A percentile compares a stretch with the other conserved stretches of the same genome.
Evolutionary conservation across 2,113 vertebrate genomes (phyloP).

Genomic region (Platichthys stellatus): DNA sequence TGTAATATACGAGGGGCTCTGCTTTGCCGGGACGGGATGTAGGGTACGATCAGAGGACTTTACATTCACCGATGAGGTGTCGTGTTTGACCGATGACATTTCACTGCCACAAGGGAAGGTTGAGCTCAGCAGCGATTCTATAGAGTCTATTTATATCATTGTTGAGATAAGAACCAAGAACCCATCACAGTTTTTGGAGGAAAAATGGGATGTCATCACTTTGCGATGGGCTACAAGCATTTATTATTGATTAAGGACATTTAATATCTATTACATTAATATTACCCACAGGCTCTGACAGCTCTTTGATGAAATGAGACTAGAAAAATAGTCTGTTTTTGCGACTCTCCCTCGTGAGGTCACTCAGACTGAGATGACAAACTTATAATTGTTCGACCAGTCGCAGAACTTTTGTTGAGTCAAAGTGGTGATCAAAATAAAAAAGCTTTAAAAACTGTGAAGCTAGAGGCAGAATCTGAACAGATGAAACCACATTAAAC

Average conservation of each 20-base stretch:
- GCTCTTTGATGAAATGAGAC: slow-evolving; percentile 57
- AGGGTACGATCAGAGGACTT: slow-evolving; percentile 17
- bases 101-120: too few relatives aligned
- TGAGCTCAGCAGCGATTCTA: too few relatives aligned
- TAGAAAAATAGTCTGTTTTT: slow-evolving; percentile 30
- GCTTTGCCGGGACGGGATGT: slow-evolving; percentile 25
- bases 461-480: slow-evolving; percentile 16
- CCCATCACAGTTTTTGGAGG: slow-evolving; percentile 14
- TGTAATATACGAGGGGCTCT: slow-evolving; percentile 33
- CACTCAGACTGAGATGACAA: slow-evolving; percentile 28
- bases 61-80: slow-evolving; percentile 7
- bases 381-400: slow-evolving; percentile 24
- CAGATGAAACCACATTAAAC: slow-evolving; percentile 9
- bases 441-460: slow-evolving; percentile 5
- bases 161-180: slow-evolving; percentile 13
- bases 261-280: slow-evolving; percentile 58
- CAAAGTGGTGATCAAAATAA: background rate
- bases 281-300: slow-evolving; percentile 42
- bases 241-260: slow-evolving; percentile 61
- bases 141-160: slow-evolving; percentile 33
- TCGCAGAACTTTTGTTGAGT: background rate
- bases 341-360: slow-evolving; percentile 7
- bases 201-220: slow-evolving; percentile 1
- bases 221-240: slow-evolving; percentile 17
- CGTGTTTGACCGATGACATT: background rate